Evolutionary conservation across 1,140 invertebrate genomes (phyloP).

Genomic region (Sesamia nonagrioides): DNA sequence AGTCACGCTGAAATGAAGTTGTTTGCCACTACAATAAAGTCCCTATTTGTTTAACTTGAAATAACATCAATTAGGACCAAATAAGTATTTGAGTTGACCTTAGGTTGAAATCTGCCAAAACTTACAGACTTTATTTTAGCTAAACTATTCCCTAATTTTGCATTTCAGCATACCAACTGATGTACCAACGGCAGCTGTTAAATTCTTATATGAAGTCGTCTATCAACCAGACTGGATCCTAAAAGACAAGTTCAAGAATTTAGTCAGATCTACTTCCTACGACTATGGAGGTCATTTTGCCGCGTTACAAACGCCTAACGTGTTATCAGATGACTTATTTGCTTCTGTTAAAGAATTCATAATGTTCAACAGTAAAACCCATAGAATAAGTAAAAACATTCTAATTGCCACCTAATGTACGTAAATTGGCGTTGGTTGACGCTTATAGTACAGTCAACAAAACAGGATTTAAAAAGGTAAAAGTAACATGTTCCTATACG

Average conservation of each 20-base stretch:
- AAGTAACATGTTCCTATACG: too few relatives aligned
- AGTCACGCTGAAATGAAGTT: too few relatives aligned
- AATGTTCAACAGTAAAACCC: constrained; percentile 59
- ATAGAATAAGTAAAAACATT: neutral
- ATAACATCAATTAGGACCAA: too few relatives aligned
- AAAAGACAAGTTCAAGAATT: constrained; percentile 88
- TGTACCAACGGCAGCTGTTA: constrained; percentile 90
- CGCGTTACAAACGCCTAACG: constrained; percentile 92
- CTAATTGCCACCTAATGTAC: neutral
- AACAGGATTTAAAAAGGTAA: too few relatives aligned
- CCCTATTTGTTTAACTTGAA: too few relatives aligned
- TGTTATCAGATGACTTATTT: constrained; percentile 90
- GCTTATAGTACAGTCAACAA: too few relatives aligned
- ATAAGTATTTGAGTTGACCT: too few relatives aligned
- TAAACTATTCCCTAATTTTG: constrained; percentile 6
- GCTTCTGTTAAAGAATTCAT: constrained; percentile 64
- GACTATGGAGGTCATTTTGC: constrained; percentile 95
- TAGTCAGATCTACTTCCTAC: constrained; percentile 89
- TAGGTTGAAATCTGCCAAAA: too few relatives aligned
- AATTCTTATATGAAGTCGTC: constrained; percentile 89
- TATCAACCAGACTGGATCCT: constrained; percentile 89
- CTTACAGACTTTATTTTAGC: too few relatives aligned
- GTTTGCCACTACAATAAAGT: too few relatives aligned
- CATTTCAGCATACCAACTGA: constrained; percentile 88
- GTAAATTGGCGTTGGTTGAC: neutral